Conservation (phyloP, 1,140 invertebrate species). For the Drosophila sucinea region DNA sequence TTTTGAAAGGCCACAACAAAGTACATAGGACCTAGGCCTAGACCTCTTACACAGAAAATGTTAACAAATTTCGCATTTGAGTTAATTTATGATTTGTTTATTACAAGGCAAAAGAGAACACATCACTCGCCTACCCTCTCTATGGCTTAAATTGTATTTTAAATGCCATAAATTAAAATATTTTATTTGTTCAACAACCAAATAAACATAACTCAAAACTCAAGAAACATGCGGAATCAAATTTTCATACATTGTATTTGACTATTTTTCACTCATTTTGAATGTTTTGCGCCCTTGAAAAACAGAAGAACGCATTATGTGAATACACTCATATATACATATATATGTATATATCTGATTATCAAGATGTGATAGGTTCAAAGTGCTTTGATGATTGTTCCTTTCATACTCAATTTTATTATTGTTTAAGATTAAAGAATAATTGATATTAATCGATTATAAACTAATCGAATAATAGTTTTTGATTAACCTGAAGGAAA, state of each 20-base stretch:
- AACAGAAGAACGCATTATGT: not conserved
- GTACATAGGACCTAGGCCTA: not conserved
- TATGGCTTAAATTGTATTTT: conserved; percentile 22
- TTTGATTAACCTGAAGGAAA: no score
- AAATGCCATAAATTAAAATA: conserved; percentile 22
- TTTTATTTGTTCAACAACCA: conserved; percentile 16
- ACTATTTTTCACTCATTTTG: conserved; percentile 49
- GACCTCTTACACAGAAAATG: not conserved
- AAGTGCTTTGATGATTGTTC: no score
- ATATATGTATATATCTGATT: conserved; percentile 6
- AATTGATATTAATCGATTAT: no score
- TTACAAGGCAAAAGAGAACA: conserved; percentile 5
- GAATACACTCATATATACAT: conserved; percentile 10
- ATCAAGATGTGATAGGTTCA: not conserved
- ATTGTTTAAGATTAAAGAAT: no score
- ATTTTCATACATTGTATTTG: conserved; percentile 9
- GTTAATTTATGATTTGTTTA: conserved; percentile 58
- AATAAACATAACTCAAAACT: conserved; percentile 10
- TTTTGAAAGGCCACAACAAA: not conserved
- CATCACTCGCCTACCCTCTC: not conserved
- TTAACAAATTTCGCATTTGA: conserved; percentile 17
- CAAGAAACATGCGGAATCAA: conserved; percentile 7
- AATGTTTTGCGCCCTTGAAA: conserved; percentile 18
- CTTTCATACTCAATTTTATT: no score
- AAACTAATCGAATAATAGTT: no score